Base-by-base conservation (phyloP, 2,888 invertebrate genomes). In the Allophyes oxyacanthae region DNA sequence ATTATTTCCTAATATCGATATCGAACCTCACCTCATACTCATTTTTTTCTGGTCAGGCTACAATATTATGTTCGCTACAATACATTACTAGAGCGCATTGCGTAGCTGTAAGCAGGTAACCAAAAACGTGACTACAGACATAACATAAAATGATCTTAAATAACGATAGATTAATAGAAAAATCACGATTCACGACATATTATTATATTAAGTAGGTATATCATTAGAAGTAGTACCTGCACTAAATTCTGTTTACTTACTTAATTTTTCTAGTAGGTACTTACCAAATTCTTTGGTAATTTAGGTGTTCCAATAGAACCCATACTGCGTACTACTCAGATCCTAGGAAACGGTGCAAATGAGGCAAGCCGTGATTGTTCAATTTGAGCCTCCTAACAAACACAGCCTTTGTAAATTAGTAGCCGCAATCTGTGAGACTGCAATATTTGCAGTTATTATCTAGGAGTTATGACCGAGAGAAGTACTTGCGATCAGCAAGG, bases 401-500 rank as follows among this genome's bases (percentile, higher is more conserved):
- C 43, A 34, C 25, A 44, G 42, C 57, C 58, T 56, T 58, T 63
- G 53, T 60, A 37, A 14, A 45, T n/a, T 49, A 36, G 28, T 42
- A 20, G 20, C 20, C 4, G 20, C 20, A 20, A 2, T 20, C 20
- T 20, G 20, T 20, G 20, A 20, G 20, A n/a, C n/a, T 55, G 55
- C 46, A 51, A 55, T 55, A 42, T 65, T 69, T 64, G 60, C 33
- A 60, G n/a, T n/a, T n/a, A n/a, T n/a, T n/a, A 41, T 43, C 54
- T 53, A 25, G 34, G 49, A 40, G 36, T 37, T 49, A 52, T 26
- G 61, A 43, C 41, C 48, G 50, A 57, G 28, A 52, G 48, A 49
- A 45, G 40, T 66, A 57, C 43, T n/a, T 52, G 41, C 6, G 20
- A 11, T n/a, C 41, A 32, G 32, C 69, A 74, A 75, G 74, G 75